Evolutionary conservation across 1,140 invertebrate species (phyloP), one percentile per base, ranked within the genome.

Genomic region (Drosophila nigromelanica): DNA sequence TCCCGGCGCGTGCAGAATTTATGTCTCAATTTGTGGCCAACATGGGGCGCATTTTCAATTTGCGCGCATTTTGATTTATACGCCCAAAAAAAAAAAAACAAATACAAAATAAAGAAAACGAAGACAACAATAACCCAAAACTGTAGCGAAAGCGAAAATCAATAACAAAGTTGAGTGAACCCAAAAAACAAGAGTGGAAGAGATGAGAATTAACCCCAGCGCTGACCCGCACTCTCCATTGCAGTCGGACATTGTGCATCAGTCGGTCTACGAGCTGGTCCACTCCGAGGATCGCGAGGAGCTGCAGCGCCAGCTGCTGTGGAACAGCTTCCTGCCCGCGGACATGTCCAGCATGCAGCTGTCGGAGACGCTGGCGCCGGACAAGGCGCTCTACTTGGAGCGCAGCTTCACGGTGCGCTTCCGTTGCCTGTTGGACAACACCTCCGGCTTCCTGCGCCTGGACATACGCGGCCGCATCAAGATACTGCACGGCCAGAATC

Each of bases 241-340:
- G 42, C 94, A 99, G 98, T 99, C 98, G 64, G 99, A 99, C 93
- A 99, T 99, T 76, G 98, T 99, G 45, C 98, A 99, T 92, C 98
- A 99, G 92, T 98, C 98, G 71, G 98, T 99, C 18, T 99, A 99
- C 94, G 98, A 99, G 92, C 93, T 99, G 91, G 98, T 99, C 40
- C 99, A 99, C 93, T 99, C 98, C 1, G 99, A 99, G 93, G 99
- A 99, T 92, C 94, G 99, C 12, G 98, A 99, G 92, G 98, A 99
- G 92, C 94, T 99, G 27, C 98, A 99, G 92, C 93, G 97, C 45
- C 98, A 99, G 92, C 93, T 99, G 73, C 96, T 98, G 93, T 99
- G 98, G 98, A 98, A 98, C 93, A 97, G 97, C 15, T 97, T 98
- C 92, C 93, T 99, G 63, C 97, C 97, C 74, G 95, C 95, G 30